Conservation (phyloP, 2,113 vertebrate species). For the Erythrolamprus reginae region DNA sequence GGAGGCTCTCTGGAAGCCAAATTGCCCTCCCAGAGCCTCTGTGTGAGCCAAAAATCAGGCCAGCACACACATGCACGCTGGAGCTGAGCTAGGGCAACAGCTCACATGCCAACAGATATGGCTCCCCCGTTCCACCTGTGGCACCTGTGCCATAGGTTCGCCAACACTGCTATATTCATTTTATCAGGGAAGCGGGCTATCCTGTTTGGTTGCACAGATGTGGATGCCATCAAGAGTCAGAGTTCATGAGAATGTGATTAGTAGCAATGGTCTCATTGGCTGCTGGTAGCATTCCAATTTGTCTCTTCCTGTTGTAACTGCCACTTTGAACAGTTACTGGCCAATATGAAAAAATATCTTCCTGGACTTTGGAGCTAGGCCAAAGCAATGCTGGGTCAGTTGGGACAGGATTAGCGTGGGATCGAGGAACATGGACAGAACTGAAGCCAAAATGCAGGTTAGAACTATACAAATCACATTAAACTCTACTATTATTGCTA, state of each 20-base stretch:
- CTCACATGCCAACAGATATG: no score
- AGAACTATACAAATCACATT: not conserved
- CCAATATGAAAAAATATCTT: not conserved
- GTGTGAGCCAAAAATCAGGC: no score
- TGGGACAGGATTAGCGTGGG: not conserved
- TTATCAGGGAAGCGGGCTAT: not conserved
- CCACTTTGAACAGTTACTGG: constrained; percentile 20
- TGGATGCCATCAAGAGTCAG: not conserved
- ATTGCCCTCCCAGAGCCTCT: no score
- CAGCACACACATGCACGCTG: no score
- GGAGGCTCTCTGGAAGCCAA: no score
- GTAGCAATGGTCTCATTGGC: not conserved
- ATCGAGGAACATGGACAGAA: not conserved
- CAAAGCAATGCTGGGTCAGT: not conserved
- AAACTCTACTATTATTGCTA: not conserved
- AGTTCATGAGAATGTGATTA: not conserved
- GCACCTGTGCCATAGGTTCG: no score
- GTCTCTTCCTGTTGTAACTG: constrained; percentile 1
- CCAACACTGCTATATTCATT: no score
- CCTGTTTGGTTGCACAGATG: not conserved
- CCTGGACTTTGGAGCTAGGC: not conserved
- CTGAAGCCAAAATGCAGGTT: constrained; percentile 1
- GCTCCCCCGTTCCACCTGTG: no score
- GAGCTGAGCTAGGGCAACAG: no score
- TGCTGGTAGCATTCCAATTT: constrained; percentile 4